Evolutionary conservation across 2,113 vertebrate genomes (phyloP), one percentile per base, ranked within the genome.

Genomic region (Neofelis nebulosa): DNA sequence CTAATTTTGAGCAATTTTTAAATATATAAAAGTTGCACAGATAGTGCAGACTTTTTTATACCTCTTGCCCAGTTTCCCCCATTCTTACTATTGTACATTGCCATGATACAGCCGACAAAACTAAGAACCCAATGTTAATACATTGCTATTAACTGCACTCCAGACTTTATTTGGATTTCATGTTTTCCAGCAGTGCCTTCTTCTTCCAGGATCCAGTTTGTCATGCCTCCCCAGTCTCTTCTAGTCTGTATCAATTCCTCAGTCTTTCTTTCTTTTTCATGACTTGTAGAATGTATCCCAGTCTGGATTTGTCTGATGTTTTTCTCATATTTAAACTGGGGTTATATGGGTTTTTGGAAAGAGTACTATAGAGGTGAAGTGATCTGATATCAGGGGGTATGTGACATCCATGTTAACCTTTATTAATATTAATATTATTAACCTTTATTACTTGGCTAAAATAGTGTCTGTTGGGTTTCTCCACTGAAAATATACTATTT

Each of bases 1-100:
- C 45, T 95, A 41, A 81, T 90, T 92, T 87, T 71, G 16, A 74
- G 78, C 78, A 61, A 76, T 76, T 83, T 91, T 93, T 95, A 88
- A 74, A 65, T 69, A 31, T 25, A 83, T 36, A 71, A 84, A 94
- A 87, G 41, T 92, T 65, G 4, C 21, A 82, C n/a, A 71, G 55
- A 36, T 63, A 38, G 12, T 90, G 4, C 36, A 50, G 41, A 65
- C 25, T 94, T 65, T 68, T 83, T 33, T n/a, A n/a, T 71, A 65
- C 8, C 18, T 71, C 48, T 80, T 4, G 5, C 7, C 50, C 27
- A 52, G 3, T 84, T 95, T 81, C 16, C 38, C 19, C 41, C 16
- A n/a, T 45, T 87, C 29, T 66, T 90, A 57, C 57, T n/a, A 48
- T 89, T 9, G 41, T 82, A 71, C 29, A 23, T 92, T 63, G 68